Evolutionary conservation across 37 sponge, comb jelly and placozoan genomes (phyloP), one percentile per base, ranked within the genome.

Genomic region (Crambe crambe): DNA sequence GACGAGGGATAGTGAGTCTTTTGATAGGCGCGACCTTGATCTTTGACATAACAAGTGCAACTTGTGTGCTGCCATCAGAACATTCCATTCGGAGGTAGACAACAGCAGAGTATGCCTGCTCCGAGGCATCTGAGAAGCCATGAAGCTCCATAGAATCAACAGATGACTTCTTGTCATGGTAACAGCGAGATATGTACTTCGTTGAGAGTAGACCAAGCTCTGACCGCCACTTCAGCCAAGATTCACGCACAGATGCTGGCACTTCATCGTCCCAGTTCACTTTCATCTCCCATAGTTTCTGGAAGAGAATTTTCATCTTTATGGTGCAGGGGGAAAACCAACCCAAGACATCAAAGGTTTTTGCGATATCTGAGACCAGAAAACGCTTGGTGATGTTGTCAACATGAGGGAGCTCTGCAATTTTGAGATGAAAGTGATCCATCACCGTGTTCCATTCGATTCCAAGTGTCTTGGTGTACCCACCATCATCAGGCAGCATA

Each of bases 51-150:
- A n/a, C n/a, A 5, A 36, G 65, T 36, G 30, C 17, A 3, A 62
- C 74, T 29, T 69, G 23, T 34, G 63, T 34, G 15, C 62, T 70
- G 21, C 34, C 41, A 56, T 70, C 26, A 20, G 71, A 37, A 40
- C 70, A 68, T 39, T 27, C 22, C 42, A 70, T 35, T 12, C 72
- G 81, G 39, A 80, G 59, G 61, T 80, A 80, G 40, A 80, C 81
- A 20, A 79, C 69, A 44, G 37, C 80, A 22, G 80, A 40, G 62
- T 68, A 68, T 2, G 80, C 80, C 34, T 39, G 38, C 67, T 70
- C 81, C 12, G 81, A 80, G n/a, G 81, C 81, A 37, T 80, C 81
- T 15, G 60, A 58, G 60, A 80, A 80, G 26, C 72, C 81, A 70
- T n/a, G n/a, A 66, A 68, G 25, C 58, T 37, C 29, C 70, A 41